Evolutionary conservation across 2,113 vertebrate genomes (phyloP).

Genomic region (Nanorana parkeri): DNA sequence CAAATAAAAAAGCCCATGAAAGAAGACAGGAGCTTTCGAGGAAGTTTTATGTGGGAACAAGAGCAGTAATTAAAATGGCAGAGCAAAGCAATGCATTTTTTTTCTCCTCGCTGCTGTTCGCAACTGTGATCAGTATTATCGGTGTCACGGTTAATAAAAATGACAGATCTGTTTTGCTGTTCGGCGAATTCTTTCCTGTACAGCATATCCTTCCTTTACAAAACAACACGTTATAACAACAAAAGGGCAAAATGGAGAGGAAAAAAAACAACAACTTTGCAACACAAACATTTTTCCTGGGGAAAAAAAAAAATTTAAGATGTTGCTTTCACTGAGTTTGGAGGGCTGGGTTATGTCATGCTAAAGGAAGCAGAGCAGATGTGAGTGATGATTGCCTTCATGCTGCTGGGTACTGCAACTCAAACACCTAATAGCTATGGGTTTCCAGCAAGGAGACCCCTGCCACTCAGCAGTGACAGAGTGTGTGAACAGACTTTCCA

Average conservation of each 20-base stretch:
- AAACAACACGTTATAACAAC: not conserved
- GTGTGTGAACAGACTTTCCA: too few relatives aligned
- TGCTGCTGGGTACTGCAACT: too few relatives aligned
- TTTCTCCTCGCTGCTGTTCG: slow-evolving; percentile 61
- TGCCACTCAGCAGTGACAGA: too few relatives aligned
- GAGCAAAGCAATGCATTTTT: slow-evolving; percentile 67
- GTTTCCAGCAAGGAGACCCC: too few relatives aligned
- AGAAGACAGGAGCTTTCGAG: slow-evolving; percentile 69
- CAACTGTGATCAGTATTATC: slow-evolving; percentile 71
- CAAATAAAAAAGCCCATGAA: slow-evolving; percentile 72
- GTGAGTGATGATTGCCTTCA: too few relatives aligned
- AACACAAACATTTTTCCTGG: slow-evolving; percentile 34
- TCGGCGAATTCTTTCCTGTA: slow-evolving; percentile 71
- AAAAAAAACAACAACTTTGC: too few relatives aligned
- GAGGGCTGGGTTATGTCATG: too few relatives aligned
- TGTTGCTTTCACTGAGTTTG: too few relatives aligned
- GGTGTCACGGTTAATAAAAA: slow-evolving; percentile 75
- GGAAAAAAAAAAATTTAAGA: not conserved
- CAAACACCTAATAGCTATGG: too few relatives aligned
- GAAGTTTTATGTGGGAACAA: slow-evolving; percentile 65
- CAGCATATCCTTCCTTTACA: not conserved
- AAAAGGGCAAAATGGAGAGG: slow-evolving; percentile 56
- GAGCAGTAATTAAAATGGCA: slow-evolving; percentile 74
- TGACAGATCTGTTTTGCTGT: slow-evolving; percentile 65
- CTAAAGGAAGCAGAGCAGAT: too few relatives aligned